Evolutionary conservation across 2,888 invertebrate genomes (phyloP), one percentile per base, ranked within the genome.

Genomic region (Auanema sp.): DNA sequence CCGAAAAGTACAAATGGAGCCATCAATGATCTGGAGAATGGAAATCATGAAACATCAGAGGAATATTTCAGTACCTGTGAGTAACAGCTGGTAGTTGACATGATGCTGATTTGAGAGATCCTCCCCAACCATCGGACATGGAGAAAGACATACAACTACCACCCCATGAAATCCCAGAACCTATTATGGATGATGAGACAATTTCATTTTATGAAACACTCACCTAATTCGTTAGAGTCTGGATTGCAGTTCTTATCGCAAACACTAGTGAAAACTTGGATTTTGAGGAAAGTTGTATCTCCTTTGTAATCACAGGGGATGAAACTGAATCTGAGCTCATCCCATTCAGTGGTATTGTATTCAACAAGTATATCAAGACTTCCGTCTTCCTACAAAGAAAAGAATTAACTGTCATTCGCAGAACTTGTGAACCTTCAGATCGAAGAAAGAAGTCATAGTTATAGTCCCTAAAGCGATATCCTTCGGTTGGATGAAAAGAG

Each of bases 1-100:
- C 98, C 98, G 85, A 98, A 97, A 71, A 94, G 91, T 0, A 91
- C 91, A 84, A 93, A 98, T 0, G 98, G 97, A 61, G 96, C 86
- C 84, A 94, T 93, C n/a, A 98, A 87, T 1, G 93, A 89, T 84
- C 91, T 21, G 66, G 65, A 1, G 18, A 14, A 14, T 12, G 23
- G n/a, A 23, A 56, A 16, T 16, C 25, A 40, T 33, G 16, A 21
- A 23, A 55, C n/a, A 55, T 23, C 12, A n/a, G n/a, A 1, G 8
- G 5, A 24, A 1, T 12, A 5, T 55, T 11, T n/a, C n/a, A 40
- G 2, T 14, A 59, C 43, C 58, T 16, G 41, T 63, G 52, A 16
- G 58, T 63, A 8, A 53, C 52, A 14, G 53, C 58, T 1, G 58
- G 52, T 24, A 43, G 55, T 64, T 82, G 82, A 54, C 82, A 83